Percentiles rank a stretch among this genome's conserved stretches.
Evolutionary conservation across 2,888 invertebrate genomes (phyloP).

Genomic region (Ypsolopha scabrella): DNA sequence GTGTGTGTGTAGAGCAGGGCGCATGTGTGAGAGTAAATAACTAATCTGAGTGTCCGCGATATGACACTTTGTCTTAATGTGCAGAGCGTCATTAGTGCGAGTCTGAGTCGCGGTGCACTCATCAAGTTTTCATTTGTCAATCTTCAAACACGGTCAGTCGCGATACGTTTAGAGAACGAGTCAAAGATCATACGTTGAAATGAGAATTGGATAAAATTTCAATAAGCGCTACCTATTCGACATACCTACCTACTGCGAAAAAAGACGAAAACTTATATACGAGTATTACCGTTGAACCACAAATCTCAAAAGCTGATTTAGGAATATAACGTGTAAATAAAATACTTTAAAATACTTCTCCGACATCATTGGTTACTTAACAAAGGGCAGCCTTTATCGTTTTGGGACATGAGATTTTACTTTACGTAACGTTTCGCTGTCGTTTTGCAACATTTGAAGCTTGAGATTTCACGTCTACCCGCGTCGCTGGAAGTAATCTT

Average conservation of each 20-base stretch:
- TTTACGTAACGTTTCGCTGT: background rate
- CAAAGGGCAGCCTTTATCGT: slow-evolving; percentile 1
- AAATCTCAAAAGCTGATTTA: no score
- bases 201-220: no score
- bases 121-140: slow-evolving; percentile 54
- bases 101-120: slow-evolving; percentile 29
- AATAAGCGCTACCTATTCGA: no score
- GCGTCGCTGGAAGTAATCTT: slow-evolving; percentile 25
- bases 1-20: slow-evolving; percentile 1
- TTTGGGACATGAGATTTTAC: background rate
- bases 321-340: no score
- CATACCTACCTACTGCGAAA: no score
- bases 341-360: no score
- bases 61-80: slow-evolving; percentile 21
- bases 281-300: no score
- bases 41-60: slow-evolving; percentile 13
- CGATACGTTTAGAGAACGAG: background rate
- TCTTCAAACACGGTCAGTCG: slow-evolving; percentile 28
- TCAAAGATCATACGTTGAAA: no score
- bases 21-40: slow-evolving; percentile 8
- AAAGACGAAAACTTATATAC: no score
- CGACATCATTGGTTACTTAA: background rate
- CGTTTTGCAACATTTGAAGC: background rate
- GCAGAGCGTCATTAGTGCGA: slow-evolving; percentile 34
- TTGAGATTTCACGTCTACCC: slow-evolving; percentile 1